A percentile compares a stretch with the other conserved stretches of the same genome.
Evolutionary conservation across 2,888 invertebrate genomes (phyloP).

Genomic region (Gibbula magus): DNA sequence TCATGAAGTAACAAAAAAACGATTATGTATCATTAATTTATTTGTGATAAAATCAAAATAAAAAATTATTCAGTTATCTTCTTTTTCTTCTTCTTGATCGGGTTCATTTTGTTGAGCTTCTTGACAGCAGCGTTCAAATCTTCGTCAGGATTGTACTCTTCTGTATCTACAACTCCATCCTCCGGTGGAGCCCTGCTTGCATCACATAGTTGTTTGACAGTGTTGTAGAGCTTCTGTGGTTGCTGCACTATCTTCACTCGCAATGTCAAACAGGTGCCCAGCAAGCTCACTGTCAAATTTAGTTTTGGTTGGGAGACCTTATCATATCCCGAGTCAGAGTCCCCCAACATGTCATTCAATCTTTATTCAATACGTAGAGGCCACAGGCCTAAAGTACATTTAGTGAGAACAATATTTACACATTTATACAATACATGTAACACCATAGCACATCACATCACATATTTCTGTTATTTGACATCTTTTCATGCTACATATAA

Average conservation of each 20-base stretch:
- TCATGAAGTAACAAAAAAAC: no score
- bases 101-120: background rate
- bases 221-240: slow-evolving; percentile 43
- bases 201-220: slow-evolving; percentile 46
- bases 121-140: background rate
- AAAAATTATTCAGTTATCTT: no score
- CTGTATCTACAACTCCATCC: background rate
- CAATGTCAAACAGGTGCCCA: slow-evolving; percentile 49
- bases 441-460: no score
- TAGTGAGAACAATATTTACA: no score
- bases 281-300: slow-evolving; percentile 48
- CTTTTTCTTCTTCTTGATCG: background rate
- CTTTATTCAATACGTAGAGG: no score
- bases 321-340: slow-evolving; percentile 9
- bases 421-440: no score
- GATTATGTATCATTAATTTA: no score
- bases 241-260: slow-evolving; percentile 40
- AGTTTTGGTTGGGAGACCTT: slow-evolving; percentile 28
- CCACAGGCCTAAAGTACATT: no score
- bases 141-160: background rate
- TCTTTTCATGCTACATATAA: no score
- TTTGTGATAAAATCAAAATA: no score
- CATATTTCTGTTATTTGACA: no score
- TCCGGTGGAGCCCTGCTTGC: background rate
- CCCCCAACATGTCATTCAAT: slow-evolving; percentile 29